Percentiles rank a stretch among this genome's conserved stretches.
These are phyloP conservation scores for Luffia ferchaultella DNA, from an alignment of 2,888 invertebrate species.

Conservation along the genomic window DNA sequence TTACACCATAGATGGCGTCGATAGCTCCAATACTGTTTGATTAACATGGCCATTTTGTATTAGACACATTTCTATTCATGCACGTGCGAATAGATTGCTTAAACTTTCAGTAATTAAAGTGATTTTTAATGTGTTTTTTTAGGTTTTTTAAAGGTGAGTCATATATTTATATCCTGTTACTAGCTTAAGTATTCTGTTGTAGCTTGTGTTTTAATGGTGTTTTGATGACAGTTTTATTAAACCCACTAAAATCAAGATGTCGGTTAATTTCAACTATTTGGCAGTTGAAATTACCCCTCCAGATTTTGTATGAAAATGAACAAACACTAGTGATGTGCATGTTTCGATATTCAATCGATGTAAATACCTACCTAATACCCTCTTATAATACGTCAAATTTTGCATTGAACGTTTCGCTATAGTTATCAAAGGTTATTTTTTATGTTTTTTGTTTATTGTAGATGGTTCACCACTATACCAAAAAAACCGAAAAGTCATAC, in stretches of 20 bases:
- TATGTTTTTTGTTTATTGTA: background rate
- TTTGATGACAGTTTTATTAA: too few species aligned
- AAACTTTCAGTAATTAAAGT: too few species aligned
- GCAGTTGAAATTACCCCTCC: background rate
- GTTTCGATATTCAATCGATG: background rate
- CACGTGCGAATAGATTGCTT: too few species aligned
- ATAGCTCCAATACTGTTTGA: too few species aligned
- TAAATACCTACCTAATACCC: background rate
- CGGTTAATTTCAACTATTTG: background rate
- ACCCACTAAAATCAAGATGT: background rate
- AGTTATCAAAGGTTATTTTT: background rate
- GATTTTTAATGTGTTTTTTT: too few species aligned
- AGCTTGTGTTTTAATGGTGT: too few species aligned
- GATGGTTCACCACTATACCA: background rate
- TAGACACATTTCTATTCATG: too few species aligned
- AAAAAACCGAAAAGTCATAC: background rate
- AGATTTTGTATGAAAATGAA: background rate
- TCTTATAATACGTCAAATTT: background rate
- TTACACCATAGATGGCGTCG: too few species aligned
- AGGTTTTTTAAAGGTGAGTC: too few species aligned
- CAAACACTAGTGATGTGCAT: background rate
- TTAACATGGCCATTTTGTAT: too few species aligned
- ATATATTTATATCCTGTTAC: too few species aligned
- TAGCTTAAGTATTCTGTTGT: too few species aligned
- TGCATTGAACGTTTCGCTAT: background rate